Base-by-base conservation (phyloP, 2,797 vertebrate species). In the Yasuhikotakia modesta region DNA sequence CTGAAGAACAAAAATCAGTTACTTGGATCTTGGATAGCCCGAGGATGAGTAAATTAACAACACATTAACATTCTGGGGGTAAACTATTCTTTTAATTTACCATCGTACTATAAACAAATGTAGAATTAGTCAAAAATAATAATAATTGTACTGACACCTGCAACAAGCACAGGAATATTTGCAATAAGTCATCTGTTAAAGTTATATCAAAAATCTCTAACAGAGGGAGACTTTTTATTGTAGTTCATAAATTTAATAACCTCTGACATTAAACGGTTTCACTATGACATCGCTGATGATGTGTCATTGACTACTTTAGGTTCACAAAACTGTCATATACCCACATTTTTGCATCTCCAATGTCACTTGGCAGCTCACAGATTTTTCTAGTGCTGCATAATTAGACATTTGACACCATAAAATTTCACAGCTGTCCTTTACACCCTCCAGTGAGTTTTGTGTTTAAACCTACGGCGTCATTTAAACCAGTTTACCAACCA, bases 141-240 rank as follows among this genome's bases (percentile, higher is more conserved):
- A 27, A 17, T 5, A 43, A 21, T n/a, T 21, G 60, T 48, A 30
- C 22, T 14, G 8, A 12, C 12, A 50, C 24, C 13, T 24, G 21
- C 7, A 52, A 50, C 30, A n/a, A 52, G 17, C 30, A n/a, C 50
- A 12, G 32, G 14, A 10, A 48, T 17, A 73, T 8, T 1, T 5
- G 11, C 50, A 27, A n/a, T 30, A 32, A 50, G 10, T 1, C n/a
- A n/a, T 57, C 10, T 55, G 61, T 16, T 71, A 61, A 16, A 43
- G 24, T 21, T 43, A 16, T 13, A 78, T 17, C n/a, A 64, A 63
- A 45, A 27, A 30, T 53, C 30, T 63, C 24, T 32, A 68, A 74
- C 22, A 69, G 71, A 70, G 43, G 8, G 53, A 50, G 21, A n/a
- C 69, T 81, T 76, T 81, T 76, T 81, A 81, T 11, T 60, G 21